Evolutionary conservation across 2,888 invertebrate genomes (phyloP).

Genomic region (Pelosia muscerda): DNA sequence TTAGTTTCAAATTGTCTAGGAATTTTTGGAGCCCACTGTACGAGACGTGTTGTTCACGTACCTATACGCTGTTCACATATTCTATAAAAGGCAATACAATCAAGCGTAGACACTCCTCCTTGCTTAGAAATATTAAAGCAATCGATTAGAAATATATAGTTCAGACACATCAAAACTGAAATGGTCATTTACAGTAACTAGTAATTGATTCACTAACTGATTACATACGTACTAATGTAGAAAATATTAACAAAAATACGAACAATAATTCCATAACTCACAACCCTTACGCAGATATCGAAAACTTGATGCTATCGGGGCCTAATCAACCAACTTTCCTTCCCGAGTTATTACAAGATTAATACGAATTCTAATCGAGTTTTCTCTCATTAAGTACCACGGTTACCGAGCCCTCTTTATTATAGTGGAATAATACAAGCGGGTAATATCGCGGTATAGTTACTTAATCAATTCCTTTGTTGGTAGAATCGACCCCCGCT

Average conservation of each 20-base stretch:
- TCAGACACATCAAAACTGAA: too few species aligned
- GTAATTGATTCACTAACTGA: not conserved
- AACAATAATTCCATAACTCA: conserved; percentile 17
- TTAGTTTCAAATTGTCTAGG: too few species aligned
- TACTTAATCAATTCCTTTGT: conserved; percentile 87
- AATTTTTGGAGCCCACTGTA: too few species aligned
- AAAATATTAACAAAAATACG: conserved; percentile 9
- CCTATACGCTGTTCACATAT: too few species aligned
- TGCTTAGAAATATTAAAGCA: too few species aligned
- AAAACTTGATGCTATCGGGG: conserved; percentile 48
- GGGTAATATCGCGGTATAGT: conserved; percentile 85
- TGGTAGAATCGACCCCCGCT: conserved; percentile 82
- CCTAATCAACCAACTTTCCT: conserved; percentile 77
- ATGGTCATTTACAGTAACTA: not conserved
- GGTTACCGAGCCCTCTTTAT: conserved; percentile 85
- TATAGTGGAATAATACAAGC: conserved; percentile 83
- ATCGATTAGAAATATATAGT: too few species aligned
- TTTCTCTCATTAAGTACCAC: conserved; percentile 86
- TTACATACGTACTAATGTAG: not conserved
- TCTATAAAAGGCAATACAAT: too few species aligned
- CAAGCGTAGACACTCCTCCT: too few species aligned
- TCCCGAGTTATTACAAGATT: conserved; percentile 80
- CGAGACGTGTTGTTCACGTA: too few species aligned
- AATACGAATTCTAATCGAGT: conserved; percentile 86
- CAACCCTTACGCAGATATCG: conserved; percentile 47